phyloP scores from a whole-genome alignment of 2,797 vertebrate genomes.

The Mycteria americana region DNA sequence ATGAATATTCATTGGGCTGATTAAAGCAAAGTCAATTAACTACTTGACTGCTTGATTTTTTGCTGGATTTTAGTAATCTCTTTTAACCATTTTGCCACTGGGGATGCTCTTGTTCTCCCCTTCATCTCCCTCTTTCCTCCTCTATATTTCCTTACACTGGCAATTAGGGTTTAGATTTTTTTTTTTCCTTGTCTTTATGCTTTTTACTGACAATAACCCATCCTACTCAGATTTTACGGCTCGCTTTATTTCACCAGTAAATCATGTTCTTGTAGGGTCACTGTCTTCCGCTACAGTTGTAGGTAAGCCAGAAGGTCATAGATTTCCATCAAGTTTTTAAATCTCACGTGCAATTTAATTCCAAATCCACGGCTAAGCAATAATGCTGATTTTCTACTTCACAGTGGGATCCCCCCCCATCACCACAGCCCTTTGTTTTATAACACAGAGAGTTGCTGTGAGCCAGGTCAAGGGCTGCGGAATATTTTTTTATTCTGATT shows the following conservation, averaged over 20 bases:
- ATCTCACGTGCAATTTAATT: neutral
- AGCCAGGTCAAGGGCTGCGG: neutral
- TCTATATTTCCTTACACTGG: neutral
- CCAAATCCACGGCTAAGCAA: neutral
- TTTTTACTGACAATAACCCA: conserved; percentile 27
- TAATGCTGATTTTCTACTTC: neutral
- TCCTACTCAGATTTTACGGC: neutral
- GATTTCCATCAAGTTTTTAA: conserved; percentile 31
- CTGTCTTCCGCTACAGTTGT: neutral
- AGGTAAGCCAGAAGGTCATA: conserved; percentile 11
- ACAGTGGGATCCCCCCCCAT: neutral
- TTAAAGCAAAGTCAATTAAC: conserved; percentile 81
- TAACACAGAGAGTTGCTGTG: neutral
- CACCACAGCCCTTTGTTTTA: conserved; percentile 12
- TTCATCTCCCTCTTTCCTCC: conserved; percentile 25
- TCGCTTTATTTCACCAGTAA: conserved; percentile 12
- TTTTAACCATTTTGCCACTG: conserved; percentile 68
- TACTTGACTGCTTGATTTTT: conserved; percentile 76
- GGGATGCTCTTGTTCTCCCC: conserved; percentile 26
- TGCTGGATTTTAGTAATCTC: conserved; percentile 55
- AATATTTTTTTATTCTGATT: neutral
- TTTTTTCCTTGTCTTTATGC: neutral
- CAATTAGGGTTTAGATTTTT: neutral
- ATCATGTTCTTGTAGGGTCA: neutral
- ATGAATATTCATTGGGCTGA: conserved; percentile 83